Conservation (phyloP, 2,888 invertebrate genomes). For the Boloria selene region DNA sequence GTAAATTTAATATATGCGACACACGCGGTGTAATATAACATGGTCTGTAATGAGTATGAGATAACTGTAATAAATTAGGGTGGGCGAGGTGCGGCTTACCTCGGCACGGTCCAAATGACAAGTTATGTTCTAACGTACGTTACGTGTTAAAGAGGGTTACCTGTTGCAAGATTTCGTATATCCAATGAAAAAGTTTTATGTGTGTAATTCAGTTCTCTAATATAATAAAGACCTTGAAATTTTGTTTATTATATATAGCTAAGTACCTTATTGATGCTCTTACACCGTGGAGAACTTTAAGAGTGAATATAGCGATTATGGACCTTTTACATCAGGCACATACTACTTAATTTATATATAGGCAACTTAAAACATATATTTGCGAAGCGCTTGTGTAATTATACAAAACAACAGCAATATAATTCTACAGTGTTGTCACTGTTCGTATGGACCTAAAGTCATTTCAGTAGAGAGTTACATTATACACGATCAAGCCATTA, state of each 20-base stretch:
- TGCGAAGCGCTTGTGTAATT: neutral
- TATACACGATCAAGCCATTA: conserved; percentile 9
- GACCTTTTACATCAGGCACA: too few species aligned
- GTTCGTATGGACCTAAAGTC: neutral
- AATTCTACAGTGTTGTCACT: conserved; percentile 5
- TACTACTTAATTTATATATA: too few species aligned
- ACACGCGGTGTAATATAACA: conserved; percentile 23
- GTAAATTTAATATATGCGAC: conserved; percentile 30
- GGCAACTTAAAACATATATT: neutral
- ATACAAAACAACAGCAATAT: conserved; percentile 11
- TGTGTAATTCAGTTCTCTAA: too few species aligned
- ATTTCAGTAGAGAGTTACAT: neutral
- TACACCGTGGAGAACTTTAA: too few species aligned
- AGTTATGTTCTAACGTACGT: neutral
- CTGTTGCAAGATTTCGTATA: too few species aligned
- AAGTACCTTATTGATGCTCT: too few species aligned
- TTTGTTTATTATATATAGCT: too few species aligned
- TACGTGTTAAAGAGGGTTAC: too few species aligned
- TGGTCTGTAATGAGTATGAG: conserved; percentile 31
- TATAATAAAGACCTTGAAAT: too few species aligned
- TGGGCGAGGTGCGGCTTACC: conserved; percentile 22
- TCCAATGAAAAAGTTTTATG: too few species aligned
- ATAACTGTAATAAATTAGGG: conserved; percentile 38
- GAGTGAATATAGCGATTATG: too few species aligned
- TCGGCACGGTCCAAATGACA: conserved; percentile 5